Evolutionary conservation across 2,888 invertebrate species (phyloP).

Genomic region (Epinotia brunnichana): DNA sequence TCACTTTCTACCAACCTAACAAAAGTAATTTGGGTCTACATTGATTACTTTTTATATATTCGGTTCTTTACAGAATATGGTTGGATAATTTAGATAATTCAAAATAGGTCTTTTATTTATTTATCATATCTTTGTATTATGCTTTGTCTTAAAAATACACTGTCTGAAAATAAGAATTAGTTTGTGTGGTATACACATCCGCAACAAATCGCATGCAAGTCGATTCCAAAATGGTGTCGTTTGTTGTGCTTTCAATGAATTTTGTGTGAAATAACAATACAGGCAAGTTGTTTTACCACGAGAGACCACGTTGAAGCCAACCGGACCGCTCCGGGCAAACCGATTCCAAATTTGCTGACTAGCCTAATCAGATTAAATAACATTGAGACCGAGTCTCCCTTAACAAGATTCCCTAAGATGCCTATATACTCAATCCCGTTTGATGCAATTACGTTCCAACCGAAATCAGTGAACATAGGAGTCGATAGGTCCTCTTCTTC

Average conservation of each 20-base stretch:
- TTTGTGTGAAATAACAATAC: slow-evolving; percentile 54
- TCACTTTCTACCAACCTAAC: slow-evolving; percentile 59
- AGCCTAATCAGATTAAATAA: too few relatives aligned
- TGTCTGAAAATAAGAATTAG: slow-evolving; percentile 47
- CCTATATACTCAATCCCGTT: too few relatives aligned
- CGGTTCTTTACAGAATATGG: slow-evolving; percentile 29
- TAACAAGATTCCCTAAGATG: too few relatives aligned
- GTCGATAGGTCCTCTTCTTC: too few relatives aligned
- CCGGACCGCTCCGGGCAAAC: too few relatives aligned
- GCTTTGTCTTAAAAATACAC: not conserved
- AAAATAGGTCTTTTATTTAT: slow-evolving; percentile 29
- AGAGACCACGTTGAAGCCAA: too few relatives aligned
- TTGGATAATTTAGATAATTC: not conserved
- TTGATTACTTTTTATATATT: slow-evolving; percentile 50
- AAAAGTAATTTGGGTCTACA: slow-evolving; percentile 36
- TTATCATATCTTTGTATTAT: not conserved
- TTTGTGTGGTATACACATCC: slow-evolving; percentile 57
- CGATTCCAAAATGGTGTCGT: slow-evolving; percentile 83
- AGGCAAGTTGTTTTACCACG: slow-evolving; percentile 33
- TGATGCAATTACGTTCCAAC: too few relatives aligned
- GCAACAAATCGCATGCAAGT: slow-evolving; percentile 60
- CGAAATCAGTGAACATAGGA: too few relatives aligned
- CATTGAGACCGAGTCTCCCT: too few relatives aligned
- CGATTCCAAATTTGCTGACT: too few relatives aligned
- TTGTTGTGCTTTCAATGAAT: slow-evolving; percentile 81